These are phyloP conservation scores for Calcarius ornatus DNA, from an alignment of 2,113 vertebrate genomes.

Conservation along the genomic window DNA sequence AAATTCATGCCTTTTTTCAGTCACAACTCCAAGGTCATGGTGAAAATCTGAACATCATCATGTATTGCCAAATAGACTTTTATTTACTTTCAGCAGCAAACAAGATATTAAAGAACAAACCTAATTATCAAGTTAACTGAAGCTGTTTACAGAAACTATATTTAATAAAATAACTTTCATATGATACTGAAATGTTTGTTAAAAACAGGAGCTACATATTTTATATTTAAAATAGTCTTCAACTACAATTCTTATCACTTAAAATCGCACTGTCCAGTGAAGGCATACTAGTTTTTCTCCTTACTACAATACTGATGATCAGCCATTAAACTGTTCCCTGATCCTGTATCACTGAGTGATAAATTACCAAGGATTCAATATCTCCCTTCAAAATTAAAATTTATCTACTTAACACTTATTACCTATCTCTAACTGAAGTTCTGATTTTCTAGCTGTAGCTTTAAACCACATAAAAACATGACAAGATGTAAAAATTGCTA, in stretches of 20 bases:
- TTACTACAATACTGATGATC: neutral
- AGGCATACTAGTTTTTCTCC: neutral
- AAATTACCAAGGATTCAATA: neutral
- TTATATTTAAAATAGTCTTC: neutral
- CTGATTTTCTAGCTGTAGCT: neutral
- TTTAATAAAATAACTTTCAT: neutral
- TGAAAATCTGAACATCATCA: neutral
- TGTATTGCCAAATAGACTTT: neutral
- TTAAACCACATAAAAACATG: neutral
- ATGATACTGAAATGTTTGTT: neutral
- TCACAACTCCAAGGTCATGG: neutral
- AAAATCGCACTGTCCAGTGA: neutral
- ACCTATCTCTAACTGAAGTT: neutral
- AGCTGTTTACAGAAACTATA: neutral
- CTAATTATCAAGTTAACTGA: neutral
- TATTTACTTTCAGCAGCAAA: neutral
- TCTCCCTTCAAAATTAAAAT: neutral
- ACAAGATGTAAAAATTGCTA: neutral
- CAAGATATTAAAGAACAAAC: neutral
- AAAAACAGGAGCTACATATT: neutral
- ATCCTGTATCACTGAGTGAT: neutral
- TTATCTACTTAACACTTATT: neutral
- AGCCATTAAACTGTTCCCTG: neutral
- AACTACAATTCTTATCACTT: neutral
- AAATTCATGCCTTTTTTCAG: neutral